These are phyloP conservation scores for Protobothrops mucrosquamatus DNA, from an alignment of 2,113 vertebrate genomes.

Conservation along the genomic window DNA sequence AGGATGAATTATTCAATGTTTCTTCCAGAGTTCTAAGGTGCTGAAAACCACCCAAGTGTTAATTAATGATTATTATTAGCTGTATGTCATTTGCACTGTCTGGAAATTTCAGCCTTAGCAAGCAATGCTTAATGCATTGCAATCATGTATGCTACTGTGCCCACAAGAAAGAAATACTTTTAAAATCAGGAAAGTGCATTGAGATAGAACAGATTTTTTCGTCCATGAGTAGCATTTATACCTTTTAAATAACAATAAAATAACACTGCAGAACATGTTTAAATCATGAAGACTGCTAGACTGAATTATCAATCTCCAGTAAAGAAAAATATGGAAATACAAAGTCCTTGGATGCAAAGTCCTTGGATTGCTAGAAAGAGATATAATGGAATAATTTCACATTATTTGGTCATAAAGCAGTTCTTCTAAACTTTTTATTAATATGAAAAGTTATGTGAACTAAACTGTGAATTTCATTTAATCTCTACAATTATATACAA, in stretches of 20 bases:
- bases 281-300: conserved; percentile 31
- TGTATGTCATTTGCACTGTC: conserved; percentile 45
- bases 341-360: background rate
- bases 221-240: conserved; percentile 19
- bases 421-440: background rate
- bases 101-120: conserved; percentile 49
- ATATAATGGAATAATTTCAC: conserved; percentile 14
- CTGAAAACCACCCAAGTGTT: conserved; percentile 42
- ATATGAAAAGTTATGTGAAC: background rate
- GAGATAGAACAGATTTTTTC: conserved; percentile 25
- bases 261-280: conserved; percentile 8
- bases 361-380: background rate
- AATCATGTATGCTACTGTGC: background rate
- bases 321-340: conserved; percentile 24
- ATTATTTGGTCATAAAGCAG: background rate
- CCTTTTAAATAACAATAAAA: conserved; percentile 38
- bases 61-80: conserved; percentile 62
- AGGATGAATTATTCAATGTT: conserved; percentile 49
- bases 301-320: background rate
- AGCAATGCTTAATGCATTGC: conserved; percentile 25
- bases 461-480: background rate
- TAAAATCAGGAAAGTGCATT: conserved; percentile 35
- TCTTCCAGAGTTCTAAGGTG: conserved; percentile 25
- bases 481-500: background rate
- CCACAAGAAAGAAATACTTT: conserved; percentile 3